Evolutionary conservation across 2,797 vertebrate genomes (phyloP), one percentile per base, ranked within the genome.

Genomic region (Notolabrus celidotus): DNA sequence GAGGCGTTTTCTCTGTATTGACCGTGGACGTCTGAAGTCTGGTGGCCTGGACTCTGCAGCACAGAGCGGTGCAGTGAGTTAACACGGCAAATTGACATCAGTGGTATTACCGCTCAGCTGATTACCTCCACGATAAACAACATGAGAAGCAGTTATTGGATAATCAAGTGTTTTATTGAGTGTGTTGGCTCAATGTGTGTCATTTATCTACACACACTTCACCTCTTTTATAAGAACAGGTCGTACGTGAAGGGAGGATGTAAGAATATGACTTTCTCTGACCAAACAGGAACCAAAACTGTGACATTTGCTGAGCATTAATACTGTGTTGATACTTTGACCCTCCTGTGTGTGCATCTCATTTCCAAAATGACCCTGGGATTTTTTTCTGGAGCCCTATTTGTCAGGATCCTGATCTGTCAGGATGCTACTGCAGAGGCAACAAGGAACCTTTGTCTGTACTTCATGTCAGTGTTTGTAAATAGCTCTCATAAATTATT

Each of bases 51-150:
- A 47, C 14, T 23, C 47, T 58, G 34, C 47, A 29, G 36, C 42
- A 14, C 3, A 10, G 20, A 43, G 52, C 52, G 22, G 50, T 27
- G 43, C 41, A 59, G 43, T 12, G 56, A 61, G 55, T 19, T 22
- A 58, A 55, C 16, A 7, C 17, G 0, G 33, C 23, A 53, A 17
- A 50, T 14, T 22, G 4, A 7, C 6, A 36, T 36, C 5, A 42
- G 4, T 23, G 20, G 10, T 31, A 52, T 8, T 23, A 31, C 25
- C 27, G 17, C 7, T 68, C 54, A 15, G 17, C 45, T 50, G 1
- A 36, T 54, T 31, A 46, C 8, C 29, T 27, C 10, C 5, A 22
- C 23, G 1, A 9, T 42, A 22, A 42, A 54, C 3, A 27, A 22
- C 19, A 22, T 3, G 2, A 60, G 17, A 25, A 45, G n/a, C 63